Evolutionary conservation across 2,888 invertebrate genomes (phyloP), one percentile per base, ranked within the genome.

Genomic region (Sarcophaga carnaria): DNA sequence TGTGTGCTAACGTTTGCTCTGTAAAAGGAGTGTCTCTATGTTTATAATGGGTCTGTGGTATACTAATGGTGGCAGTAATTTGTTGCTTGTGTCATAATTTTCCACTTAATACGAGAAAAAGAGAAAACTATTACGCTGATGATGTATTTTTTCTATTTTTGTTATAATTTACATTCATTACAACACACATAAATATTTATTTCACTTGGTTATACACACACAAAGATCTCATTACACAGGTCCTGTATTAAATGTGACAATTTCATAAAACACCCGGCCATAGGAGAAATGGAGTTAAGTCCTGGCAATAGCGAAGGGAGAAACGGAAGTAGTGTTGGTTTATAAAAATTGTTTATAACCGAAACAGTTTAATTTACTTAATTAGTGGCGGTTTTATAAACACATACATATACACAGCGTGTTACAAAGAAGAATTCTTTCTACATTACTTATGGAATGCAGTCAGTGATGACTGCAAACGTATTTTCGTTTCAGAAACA

Each of bases 301-400:
- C 37, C 37, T 37, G 37, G 37, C 37, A 37, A 37, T 37, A 37
- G 37, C 5, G 6, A 37, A 37, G 8, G 8, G 8, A 37, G 10
- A 37, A 37, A 37, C 37, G 37, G 37, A 37, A 37, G 37, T 37
- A 37, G 37, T 37, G 8, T 37, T 37, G 37, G 8, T 37, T 37
- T 37, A 37, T 37, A 37, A 37, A 37, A 8, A 37, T 37, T 37
- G 37, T 37, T 37, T 37, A 37, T 37, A 37, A 37, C 37, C 37
- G 10, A 37, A 37, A 37, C 8, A 70, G 69, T 49, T 70, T 72
- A 59, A 72, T 60, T 74, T 74, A 63, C 74, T 74, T 74, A 74
- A 74, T 74, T 74, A 74, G 74, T 74, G 47, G 14, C 6, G 37
- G 8, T 37, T 37, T 8, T 37, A 37, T 10, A 37, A 17, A 60